phyloP scores from a whole-genome alignment of 2,113 vertebrate genomes.

The Hemiscyllium ocellatum region DNA sequence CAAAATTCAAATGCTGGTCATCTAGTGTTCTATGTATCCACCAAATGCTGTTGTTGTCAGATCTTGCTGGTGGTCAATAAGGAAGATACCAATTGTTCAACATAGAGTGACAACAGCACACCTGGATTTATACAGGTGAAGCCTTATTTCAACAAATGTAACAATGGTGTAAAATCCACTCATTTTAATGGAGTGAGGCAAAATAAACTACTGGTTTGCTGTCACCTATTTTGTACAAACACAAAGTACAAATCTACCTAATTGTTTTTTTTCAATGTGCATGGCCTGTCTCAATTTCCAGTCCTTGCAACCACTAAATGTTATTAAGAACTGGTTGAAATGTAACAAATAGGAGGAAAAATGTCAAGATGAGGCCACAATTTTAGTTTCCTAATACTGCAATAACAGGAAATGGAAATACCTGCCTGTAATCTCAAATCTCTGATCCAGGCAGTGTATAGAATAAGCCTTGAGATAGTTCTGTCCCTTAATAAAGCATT shows the following conservation, averaged over 20 bases:
- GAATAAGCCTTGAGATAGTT: background rate
- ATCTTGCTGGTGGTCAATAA: background rate
- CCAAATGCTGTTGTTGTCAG: background rate
- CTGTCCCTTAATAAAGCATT: background rate
- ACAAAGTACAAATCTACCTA: background rate
- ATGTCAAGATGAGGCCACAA: background rate
- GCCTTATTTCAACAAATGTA: background rate
- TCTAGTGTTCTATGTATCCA: background rate
- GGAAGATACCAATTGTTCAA: background rate
- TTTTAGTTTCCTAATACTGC: background rate
- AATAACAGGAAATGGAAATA: background rate
- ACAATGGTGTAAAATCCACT: background rate
- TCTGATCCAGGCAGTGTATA: background rate
- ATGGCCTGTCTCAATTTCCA: background rate
- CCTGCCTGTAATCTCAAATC: background rate
- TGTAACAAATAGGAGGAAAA: background rate
- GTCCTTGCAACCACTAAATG: no score
- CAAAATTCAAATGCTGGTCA: background rate
- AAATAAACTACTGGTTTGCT: background rate
- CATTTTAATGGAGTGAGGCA: background rate
- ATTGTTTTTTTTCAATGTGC: background rate
- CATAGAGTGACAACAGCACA: background rate
- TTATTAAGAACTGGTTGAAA: background rate
- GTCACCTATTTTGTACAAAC: background rate
- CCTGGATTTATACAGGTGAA: background rate